Evolutionary conservation across 1,140 invertebrate genomes (phyloP).

Genomic region (Lepidurus couesii): DNA sequence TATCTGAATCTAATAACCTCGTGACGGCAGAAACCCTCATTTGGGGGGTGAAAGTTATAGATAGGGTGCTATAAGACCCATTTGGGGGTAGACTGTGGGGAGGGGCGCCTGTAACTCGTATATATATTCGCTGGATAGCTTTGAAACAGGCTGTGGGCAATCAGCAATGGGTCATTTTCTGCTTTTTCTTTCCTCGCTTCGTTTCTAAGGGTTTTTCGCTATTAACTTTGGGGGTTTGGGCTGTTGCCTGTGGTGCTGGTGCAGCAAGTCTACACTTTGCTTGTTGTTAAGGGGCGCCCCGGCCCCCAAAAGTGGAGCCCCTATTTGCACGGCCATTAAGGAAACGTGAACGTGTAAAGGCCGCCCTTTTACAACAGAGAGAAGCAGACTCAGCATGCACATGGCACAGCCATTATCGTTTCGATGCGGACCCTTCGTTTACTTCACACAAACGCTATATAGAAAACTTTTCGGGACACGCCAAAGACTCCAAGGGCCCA

Average conservation of each 20-base stretch:
- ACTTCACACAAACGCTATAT: conserved; percentile 11
- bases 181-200: not conserved
- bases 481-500: conserved; percentile 2
- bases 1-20: conserved; percentile 14
- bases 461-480: conserved; percentile 15
- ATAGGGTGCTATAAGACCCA: conserved; percentile 18
- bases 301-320: conserved; percentile 6
- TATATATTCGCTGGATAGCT: not conserved
- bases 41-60: not conserved
- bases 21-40: conserved; percentile 13
- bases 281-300: conserved; percentile 11
- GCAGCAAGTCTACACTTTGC: not conserved
- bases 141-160: not conserved
- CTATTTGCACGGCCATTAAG: conserved; percentile 21
- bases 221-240: not conserved
- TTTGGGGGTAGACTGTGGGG: not conserved
- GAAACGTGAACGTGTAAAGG: conserved; percentile 21
- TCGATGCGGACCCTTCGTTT: conserved; percentile 16
- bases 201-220: conserved; percentile 20
- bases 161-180: conserved; percentile 7
- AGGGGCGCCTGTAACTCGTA: not conserved
- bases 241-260: not conserved
- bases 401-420: conserved; percentile 21
- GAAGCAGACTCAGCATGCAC: conserved; percentile 17
- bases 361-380: conserved; percentile 21